Conservation (phyloP, 1,140 invertebrate species). For the Eufriesea mexicana region DNA sequence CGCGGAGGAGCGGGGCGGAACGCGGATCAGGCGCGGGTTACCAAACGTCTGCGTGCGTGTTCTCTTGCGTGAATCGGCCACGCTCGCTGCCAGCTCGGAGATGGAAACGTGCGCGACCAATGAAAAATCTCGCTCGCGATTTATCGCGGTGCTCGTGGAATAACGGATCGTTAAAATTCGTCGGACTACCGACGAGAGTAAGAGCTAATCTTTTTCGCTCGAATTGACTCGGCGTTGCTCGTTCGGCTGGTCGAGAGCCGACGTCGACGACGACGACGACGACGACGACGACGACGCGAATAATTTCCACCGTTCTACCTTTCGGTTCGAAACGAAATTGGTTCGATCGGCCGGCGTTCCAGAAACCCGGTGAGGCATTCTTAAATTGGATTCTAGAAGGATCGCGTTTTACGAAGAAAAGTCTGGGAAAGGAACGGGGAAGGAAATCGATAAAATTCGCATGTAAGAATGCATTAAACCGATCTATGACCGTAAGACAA, state of each 20-base stretch:
- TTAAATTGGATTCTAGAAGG: conserved; percentile 36
- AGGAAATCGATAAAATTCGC: conserved; percentile 61
- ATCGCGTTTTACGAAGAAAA: conserved; percentile 40
- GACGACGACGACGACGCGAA: too few relatives aligned
- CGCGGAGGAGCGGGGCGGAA: conserved; percentile 23
- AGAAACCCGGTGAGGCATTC: not conserved
- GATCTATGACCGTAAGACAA: conserved; percentile 67
- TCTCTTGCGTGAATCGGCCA: not conserved
- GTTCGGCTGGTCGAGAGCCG: too few relatives aligned
- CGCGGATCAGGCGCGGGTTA: conserved; percentile 25
- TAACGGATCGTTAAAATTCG: not conserved
- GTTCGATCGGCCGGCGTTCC: not conserved
- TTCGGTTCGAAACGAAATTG: not conserved
- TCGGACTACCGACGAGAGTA: not conserved
- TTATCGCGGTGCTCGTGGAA: not conserved
- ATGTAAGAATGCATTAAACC: conserved; percentile 64
- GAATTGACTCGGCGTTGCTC: too few relatives aligned
- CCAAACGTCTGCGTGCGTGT: conserved; percentile 31
- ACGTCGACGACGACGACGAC: too few relatives aligned
- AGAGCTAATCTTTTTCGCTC: not conserved
- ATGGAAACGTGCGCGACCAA: not conserved
- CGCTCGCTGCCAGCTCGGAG: not conserved
- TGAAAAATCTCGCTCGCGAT: not conserved
- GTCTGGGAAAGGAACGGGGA: conserved; percentile 6
- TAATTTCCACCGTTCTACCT: too few relatives aligned